Evolutionary conservation across 2,888 invertebrate genomes (phyloP), one percentile per base, ranked within the genome.

Genomic region (Orthosia gracilis): DNA sequence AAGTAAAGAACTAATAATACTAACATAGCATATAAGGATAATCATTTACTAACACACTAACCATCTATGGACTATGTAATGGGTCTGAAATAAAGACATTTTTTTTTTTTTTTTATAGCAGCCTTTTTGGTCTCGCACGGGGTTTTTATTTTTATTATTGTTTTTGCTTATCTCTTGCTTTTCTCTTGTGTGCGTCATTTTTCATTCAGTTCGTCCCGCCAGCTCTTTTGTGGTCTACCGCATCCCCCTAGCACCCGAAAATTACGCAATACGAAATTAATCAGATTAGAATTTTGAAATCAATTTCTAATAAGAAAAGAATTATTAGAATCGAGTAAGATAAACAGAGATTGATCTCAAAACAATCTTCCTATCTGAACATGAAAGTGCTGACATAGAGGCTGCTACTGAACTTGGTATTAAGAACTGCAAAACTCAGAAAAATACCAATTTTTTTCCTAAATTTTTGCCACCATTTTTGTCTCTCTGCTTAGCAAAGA

Each of bases 261-360:
- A 2, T 11, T 52, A 3, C n/a, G n/a, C 15, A n/a, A 59, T 21
- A 45, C 4, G 12, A 21, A 61, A 62, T 61, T 2, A 23, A 13
- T 40, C 65, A 26, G 26, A 17, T 47, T 54, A 45, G 45, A 63
- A 52, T 63, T 1, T 40, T 2, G 2, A 2, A 54, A 59, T 67
- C 15, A 31, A 11, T 26, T 69, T 72, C 69, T 26, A 21, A 69
- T 45, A 3, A 58, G 71, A 69, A 58, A 23, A 23, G 0, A n/a
- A 4, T 15, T n/a, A 50, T 26, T 3, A 69, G 50, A 72, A 72
- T 72, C n/a, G 0, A 55, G 47, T 26, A 3, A 9, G 47, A 70
- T 47, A 64, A 47, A 18, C 18, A 17, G 5, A 49, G 7, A 62
- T 5, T 5, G 3, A 9, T 62, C 17, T 17, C 4, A 61, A 47